Percentiles rank a stretch among this genome's conserved stretches.
These are phyloP conservation scores for Hipposideros larvatus DNA, from an alignment of 2,797 vertebrate genomes.

Conservation along the genomic window DNA sequence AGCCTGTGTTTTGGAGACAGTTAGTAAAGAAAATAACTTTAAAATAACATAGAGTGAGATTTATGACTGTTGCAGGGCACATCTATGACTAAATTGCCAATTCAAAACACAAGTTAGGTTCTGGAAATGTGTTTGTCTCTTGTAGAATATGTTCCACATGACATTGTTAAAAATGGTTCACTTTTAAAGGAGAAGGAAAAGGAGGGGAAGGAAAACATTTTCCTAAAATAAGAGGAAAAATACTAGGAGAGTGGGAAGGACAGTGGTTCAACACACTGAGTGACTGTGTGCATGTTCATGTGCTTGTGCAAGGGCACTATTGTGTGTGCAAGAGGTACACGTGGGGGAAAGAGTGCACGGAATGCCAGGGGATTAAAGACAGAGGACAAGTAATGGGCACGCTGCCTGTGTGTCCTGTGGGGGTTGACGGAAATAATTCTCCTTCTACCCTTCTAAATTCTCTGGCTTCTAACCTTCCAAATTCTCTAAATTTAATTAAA, in stretches of 20 bases:
- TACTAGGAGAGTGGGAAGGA: neutral
- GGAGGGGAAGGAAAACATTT: neutral
- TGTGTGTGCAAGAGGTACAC: neutral
- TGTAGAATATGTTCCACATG: neutral
- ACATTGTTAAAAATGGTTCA: no score
- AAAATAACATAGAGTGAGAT: neutral
- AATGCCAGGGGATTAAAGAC: neutral
- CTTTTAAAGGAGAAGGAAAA: neutral
- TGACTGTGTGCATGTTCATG: no score
- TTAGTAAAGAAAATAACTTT: neutral
- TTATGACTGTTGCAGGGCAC: neutral
- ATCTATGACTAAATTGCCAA: neutral
- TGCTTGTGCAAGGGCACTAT: rapidly evolving
- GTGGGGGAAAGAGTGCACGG: neutral
- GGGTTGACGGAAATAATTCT: neutral
- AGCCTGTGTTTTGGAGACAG: neutral
- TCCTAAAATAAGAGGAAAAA: neutral
- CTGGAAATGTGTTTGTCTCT: neutral
- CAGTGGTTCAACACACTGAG: neutral
- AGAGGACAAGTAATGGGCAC: neutral
- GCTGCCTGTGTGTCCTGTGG: neutral
- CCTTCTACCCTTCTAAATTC: neutral
- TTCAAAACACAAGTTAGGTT: neutral
- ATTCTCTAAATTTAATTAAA: neutral
- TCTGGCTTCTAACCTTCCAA: neutral